A percentile compares a stretch with the other conserved stretches of the same genome.
Conservation (phyloP, 1,140 invertebrate species). For the Temnothorax longispinosus region DNA sequence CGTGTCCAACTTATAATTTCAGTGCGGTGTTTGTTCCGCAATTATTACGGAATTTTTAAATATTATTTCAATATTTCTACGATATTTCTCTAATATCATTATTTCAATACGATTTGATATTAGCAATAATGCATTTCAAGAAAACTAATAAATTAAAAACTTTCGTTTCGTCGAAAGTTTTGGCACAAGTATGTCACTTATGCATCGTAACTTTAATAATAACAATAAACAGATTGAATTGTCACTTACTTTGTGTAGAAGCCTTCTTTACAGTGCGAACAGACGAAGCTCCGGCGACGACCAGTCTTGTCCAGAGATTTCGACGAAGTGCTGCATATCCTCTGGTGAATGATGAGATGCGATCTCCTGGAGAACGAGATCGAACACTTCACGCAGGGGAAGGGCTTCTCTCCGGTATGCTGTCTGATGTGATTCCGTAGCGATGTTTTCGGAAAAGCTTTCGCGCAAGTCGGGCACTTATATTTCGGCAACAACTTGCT, state of each 20-base stretch:
- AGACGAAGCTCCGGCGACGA: slow-evolving; percentile 82
- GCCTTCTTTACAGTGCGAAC: slow-evolving; percentile 87
- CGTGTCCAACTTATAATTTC: background rate
- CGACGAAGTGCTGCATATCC: slow-evolving; percentile 68
- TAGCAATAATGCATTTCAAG: background rate
- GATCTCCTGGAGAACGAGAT: slow-evolving; percentile 89
- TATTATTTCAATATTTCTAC: background rate
- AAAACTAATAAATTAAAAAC: background rate
- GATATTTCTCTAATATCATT: background rate
- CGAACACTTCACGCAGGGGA: slow-evolving; percentile 87
- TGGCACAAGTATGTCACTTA: background rate
- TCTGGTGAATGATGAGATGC: slow-evolving; percentile 84
- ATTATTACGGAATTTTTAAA: background rate
- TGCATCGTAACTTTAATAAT: background rate
- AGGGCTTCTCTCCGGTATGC: slow-evolving; percentile 93
- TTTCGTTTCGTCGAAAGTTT: background rate
- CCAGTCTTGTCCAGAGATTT: slow-evolving; percentile 40
- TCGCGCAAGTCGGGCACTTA: slow-evolving; percentile 89
- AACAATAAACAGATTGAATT: background rate
- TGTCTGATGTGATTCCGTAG: slow-evolving; percentile 89
- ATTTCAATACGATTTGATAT: background rate
- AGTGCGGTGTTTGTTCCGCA: background rate
- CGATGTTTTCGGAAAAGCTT: slow-evolving; percentile 89
- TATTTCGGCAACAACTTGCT: slow-evolving; percentile 85
- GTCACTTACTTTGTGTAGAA: slow-evolving; percentile 89